A percentile compares a stretch with the other conserved stretches of the same genome.
phyloP scores from a whole-genome alignment of 2,113 vertebrate species.

The Embiotoca jacksoni region DNA sequence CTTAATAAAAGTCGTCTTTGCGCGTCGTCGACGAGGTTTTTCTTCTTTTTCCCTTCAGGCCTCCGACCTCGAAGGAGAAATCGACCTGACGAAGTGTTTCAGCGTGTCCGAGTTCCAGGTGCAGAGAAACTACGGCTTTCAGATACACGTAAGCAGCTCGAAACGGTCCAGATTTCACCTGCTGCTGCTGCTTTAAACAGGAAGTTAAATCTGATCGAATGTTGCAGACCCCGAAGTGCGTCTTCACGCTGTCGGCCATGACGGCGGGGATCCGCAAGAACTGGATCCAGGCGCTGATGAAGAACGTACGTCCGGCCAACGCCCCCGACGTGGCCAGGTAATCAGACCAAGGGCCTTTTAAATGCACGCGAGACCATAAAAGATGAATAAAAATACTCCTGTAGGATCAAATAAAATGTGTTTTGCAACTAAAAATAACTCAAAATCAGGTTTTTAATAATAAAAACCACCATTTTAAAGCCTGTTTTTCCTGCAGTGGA shows the following conservation, averaged over 20 bases:
- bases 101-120: slow-evolving; percentile 77
- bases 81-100: slow-evolving; percentile 75
- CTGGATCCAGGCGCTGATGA: slow-evolving; percentile 83
- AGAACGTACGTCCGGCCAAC: slow-evolving; percentile 67
- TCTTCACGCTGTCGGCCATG: slow-evolving; percentile 79
- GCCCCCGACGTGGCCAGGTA: slow-evolving; percentile 80
- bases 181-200: too few relatives aligned
- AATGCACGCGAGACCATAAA: too few relatives aligned
- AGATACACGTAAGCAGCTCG: slow-evolving; percentile 76
- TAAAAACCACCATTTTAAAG: too few relatives aligned
- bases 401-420: too few relatives aligned
- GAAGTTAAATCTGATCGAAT: neutral
- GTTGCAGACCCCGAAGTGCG: slow-evolving; percentile 61
- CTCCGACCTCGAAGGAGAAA: slow-evolving; percentile 77
- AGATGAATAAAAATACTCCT: too few relatives aligned
- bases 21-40: neutral
- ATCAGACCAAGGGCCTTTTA: neutral
- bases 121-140: slow-evolving; percentile 82
- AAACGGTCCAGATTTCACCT: rapidly evolving
- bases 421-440: too few relatives aligned
- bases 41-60: slow-evolving; percentile 47
- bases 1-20: neutral
- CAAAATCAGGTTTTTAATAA: too few relatives aligned
- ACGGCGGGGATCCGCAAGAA: slow-evolving; percentile 82
- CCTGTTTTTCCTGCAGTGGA: too few relatives aligned